These are phyloP conservation scores for Perca schrenkii DNA, from an alignment of 2,113 vertebrate genomes.

Conservation along the genomic window DNA sequence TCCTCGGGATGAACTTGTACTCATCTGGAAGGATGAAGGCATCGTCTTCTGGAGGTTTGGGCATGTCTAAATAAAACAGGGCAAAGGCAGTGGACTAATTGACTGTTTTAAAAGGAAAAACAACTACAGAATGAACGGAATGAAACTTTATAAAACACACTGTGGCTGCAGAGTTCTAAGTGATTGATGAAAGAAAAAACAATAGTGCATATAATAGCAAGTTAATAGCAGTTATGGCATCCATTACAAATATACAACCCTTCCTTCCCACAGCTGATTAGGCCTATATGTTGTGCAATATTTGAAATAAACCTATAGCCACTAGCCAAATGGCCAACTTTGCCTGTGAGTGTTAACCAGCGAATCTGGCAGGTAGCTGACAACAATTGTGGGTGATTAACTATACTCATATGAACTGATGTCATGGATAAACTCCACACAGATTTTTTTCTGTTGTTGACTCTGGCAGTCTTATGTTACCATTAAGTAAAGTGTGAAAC, in stretches of 20 bases:
- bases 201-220: constrained; percentile 28
- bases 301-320: constrained; percentile 15
- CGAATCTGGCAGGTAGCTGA: constrained; percentile 47
- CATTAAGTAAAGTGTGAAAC: constrained; percentile 57
- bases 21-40: constrained; percentile 87
- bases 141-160: not conserved
- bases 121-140: not conserved
- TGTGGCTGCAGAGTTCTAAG: constrained; percentile 1
- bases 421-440: constrained; percentile 57
- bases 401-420: constrained; percentile 46
- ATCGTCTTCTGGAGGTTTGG: constrained; percentile 85
- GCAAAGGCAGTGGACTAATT: not conserved
- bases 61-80: constrained; percentile 85
- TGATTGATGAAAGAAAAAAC: constrained; percentile 46
- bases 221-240: constrained; percentile 10
- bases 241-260: constrained; percentile 41
- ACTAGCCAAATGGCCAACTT: constrained; percentile 27
- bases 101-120: not conserved
- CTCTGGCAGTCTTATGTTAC: constrained; percentile 54
- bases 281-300: constrained; percentile 10
- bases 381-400: constrained; percentile 59
- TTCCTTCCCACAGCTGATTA: constrained; percentile 22
- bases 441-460: constrained; percentile 43
- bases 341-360: constrained; percentile 37
- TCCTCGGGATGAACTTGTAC: constrained; percentile 81